Percentiles rank a stretch among this genome's conserved stretches.
phyloP scores from a whole-genome alignment of 2,888 invertebrate genomes.

The Aporophyla lueneburgensis region DNA sequence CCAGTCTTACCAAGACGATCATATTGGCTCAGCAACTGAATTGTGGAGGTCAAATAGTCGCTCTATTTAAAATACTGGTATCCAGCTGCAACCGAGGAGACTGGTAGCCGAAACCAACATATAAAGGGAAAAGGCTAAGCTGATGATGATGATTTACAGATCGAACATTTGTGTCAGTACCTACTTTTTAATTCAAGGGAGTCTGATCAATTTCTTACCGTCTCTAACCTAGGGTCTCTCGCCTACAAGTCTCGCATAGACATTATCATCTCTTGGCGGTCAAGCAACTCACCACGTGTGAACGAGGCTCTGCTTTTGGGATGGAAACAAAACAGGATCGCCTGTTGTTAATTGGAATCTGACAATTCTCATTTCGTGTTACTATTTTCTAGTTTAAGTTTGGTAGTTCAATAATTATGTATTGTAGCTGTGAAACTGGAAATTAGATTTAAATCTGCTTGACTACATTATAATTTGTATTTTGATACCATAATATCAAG shows the following conservation, averaged over 20 bases:
- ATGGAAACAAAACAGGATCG: conserved; percentile 44
- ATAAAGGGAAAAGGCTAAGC: too few relatives aligned
- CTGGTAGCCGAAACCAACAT: too few relatives aligned
- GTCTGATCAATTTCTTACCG: neutral
- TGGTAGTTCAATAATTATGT: neutral
- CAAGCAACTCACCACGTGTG: neutral
- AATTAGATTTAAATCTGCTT: neutral
- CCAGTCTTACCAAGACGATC: too few relatives aligned
- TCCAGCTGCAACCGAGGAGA: too few relatives aligned
- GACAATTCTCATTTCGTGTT: conserved; percentile 1
- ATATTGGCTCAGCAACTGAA: too few relatives aligned
- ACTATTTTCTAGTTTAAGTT: conserved; percentile 16
- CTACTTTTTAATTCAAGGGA: neutral
- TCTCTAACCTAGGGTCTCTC: neutral
- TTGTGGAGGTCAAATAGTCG: too few relatives aligned
- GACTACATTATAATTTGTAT: neutral
- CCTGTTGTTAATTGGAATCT: conserved; percentile 30
- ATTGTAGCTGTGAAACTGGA: neutral
- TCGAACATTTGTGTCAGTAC: neutral
- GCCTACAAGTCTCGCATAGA: too few relatives aligned
- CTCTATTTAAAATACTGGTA: too few relatives aligned
- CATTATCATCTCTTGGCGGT: neutral
- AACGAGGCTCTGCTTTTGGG: conserved; percentile 21
- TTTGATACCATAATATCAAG: too few relatives aligned
- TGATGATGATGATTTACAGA: neutral